A percentile compares a stretch with the other conserved stretches of the same genome.
These are phyloP conservation scores for Montipora sp. DNA, from an alignment of 64 coral and sea anemone species.

Conservation along the genomic window DNA sequence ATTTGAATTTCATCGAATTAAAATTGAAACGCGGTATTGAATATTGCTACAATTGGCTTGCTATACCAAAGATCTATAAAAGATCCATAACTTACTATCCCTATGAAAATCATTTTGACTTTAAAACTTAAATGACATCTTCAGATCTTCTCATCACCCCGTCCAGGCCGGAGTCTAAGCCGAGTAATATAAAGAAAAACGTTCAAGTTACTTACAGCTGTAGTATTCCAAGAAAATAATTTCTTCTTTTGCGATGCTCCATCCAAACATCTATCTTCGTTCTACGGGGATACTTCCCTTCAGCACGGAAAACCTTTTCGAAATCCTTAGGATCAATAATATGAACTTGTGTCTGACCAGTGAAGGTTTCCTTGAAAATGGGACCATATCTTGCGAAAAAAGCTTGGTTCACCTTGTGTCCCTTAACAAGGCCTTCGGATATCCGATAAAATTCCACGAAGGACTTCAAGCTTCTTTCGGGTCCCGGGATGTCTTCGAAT, in stretches of 20 bases:
- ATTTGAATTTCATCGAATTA: too few species aligned
- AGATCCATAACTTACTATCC: too few species aligned
- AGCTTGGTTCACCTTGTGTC: neutral
- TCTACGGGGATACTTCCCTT: slow-evolving; percentile 57
- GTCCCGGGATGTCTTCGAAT: slow-evolving; percentile 60
- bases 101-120: too few species aligned
- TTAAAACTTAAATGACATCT: too few species aligned
- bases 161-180: too few species aligned
- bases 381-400: slow-evolving; percentile 46
- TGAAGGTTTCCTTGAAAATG: slow-evolving; percentile 36
- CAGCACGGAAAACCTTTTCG: slow-evolving; percentile 49
- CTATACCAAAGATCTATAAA: too few species aligned
- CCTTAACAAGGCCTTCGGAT: slow-evolving; percentile 20
- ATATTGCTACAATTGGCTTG: too few species aligned
- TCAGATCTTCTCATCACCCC: too few species aligned
- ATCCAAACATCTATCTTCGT: neutral
- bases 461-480: neutral
- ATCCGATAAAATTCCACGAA: neutral
- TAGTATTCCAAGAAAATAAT: neutral
- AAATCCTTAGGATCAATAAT: slow-evolving; percentile 23
- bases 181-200: too few species aligned
- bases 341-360: slow-evolving; percentile 14
- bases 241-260: slow-evolving; percentile 1
- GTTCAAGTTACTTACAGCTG: slow-evolving; percentile 6
- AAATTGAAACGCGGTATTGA: too few species aligned